phyloP scores from a whole-genome alignment of 2,888 invertebrate species.

The Argyresthia goedartella region DNA sequence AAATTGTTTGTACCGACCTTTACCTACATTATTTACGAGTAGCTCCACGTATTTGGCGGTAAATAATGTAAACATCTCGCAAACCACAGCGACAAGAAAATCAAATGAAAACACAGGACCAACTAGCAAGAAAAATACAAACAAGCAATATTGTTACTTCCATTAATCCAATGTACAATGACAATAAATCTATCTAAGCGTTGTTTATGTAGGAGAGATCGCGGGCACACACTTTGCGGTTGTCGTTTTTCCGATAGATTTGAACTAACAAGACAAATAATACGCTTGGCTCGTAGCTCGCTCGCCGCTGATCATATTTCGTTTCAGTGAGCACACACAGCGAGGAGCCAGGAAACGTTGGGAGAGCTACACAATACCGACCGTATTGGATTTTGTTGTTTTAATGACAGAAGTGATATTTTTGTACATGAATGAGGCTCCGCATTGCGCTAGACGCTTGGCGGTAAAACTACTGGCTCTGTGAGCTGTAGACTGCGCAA shows the following conservation, averaged over 20 bases:
- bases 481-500: too few species aligned
- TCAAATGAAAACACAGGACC: not conserved
- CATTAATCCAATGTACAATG: constrained; percentile 3
- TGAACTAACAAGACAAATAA: constrained; percentile 52
- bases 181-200: constrained; percentile 7
- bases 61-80: too few species aligned
- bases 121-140: constrained; percentile 2
- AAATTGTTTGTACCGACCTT: too few species aligned
- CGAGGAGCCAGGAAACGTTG: too few species aligned
- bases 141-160: too few species aligned
- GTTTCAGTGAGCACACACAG: constrained; percentile 9
- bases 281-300: constrained; percentile 23
- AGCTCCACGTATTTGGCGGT: too few species aligned
- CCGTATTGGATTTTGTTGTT: constrained; percentile 3
- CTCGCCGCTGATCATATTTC: constrained; percentile 39
- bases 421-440: not conserved
- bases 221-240: constrained; percentile 20
- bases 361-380: too few species aligned
- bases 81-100: not conserved
- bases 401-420: constrained; percentile 4
- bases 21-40: too few species aligned
- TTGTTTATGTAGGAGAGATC: constrained; percentile 16
- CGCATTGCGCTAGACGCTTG: too few species aligned
- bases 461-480: too few species aligned
- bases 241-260: constrained; percentile 51